phyloP scores from a whole-genome alignment of 2,113 vertebrate species.

The Eclectus roratus region DNA sequence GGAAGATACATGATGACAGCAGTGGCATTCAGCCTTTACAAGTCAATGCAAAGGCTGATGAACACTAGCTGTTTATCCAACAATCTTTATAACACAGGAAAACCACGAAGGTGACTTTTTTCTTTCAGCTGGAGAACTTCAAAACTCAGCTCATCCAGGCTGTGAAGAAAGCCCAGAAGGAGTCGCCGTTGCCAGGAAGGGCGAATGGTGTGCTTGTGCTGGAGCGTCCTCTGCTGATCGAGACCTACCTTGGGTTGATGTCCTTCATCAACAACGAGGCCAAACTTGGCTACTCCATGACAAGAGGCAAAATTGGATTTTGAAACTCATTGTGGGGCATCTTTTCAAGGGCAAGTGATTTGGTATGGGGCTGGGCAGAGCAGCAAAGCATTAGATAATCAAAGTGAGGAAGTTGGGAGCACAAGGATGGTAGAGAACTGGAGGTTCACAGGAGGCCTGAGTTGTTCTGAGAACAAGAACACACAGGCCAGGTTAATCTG shows the following conservation, averaged over 20 bases:
- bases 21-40: not conserved
- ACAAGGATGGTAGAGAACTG: not conserved
- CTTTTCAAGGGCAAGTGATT: not conserved
- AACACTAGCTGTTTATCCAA: not conserved
- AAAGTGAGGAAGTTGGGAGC: rapidly evolving
- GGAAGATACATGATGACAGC: rapidly evolving
- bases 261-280: constrained; percentile 98
- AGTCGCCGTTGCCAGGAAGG: constrained; percentile 78
- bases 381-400: not conserved
- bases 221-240: constrained; percentile 91
- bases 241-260: constrained; percentile 95
- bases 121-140: constrained; percentile 87
- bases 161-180: constrained; percentile 92
- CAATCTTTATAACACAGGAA: not conserved
- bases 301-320: constrained; percentile 93
- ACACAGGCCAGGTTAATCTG: not conserved
- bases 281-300: constrained; percentile 96
- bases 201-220: constrained; percentile 83
- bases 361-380: not conserved
- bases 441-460: not conserved
- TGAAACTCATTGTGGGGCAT: constrained; percentile 47
- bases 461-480: not conserved
- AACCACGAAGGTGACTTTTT: not conserved
- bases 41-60: not conserved
- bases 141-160: constrained; percentile 89